Conservation (phyloP, 1,140 invertebrate genomes). For the Marisa cornuarietis region DNA sequence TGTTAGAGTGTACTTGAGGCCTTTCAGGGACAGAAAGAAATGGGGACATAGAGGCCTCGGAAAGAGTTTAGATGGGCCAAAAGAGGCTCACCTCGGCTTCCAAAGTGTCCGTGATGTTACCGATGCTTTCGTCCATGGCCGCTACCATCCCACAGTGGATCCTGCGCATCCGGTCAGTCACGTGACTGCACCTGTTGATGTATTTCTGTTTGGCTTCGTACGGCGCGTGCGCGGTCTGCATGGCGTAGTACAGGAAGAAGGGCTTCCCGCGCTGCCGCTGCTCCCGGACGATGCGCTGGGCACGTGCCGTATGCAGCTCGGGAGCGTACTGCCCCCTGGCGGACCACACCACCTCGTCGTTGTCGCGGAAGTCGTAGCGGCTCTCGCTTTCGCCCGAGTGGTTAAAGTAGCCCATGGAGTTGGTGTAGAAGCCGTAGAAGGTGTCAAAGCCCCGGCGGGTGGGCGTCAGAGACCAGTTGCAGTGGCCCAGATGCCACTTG, state of each 20-base stretch:
- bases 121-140: conserved; percentile 27
- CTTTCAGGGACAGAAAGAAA: no score
- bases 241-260: conserved; percentile 23
- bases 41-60: no score
- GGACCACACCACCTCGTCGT: conserved; percentile 8
- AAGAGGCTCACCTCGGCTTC: not conserved
- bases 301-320: conserved; percentile 2
- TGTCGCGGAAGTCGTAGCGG: conserved; percentile 1
- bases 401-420: conserved; percentile 61
- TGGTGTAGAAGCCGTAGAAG: conserved; percentile 68
- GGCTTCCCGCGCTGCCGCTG: not conserved
- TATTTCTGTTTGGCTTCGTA: conserved; percentile 13
- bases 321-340: conserved; percentile 9
- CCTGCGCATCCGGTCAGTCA: conserved; percentile 4
- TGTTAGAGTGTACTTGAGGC: no score
- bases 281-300: conserved; percentile 12
- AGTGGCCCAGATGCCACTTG: conserved; percentile 75
- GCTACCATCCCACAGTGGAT: conserved; percentile 16
- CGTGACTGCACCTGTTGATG: conserved; percentile 22
- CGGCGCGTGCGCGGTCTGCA: conserved; percentile 26
- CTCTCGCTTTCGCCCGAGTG: conserved; percentile 31
- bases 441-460: conserved; percentile 68
- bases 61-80: no score
- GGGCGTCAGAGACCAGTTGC: conserved; percentile 67
- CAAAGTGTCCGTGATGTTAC: conserved; percentile 24